These are phyloP conservation scores for Artemia sinica DNA, from an alignment of 2,888 invertebrate genomes.

Conservation along the genomic window DNA sequence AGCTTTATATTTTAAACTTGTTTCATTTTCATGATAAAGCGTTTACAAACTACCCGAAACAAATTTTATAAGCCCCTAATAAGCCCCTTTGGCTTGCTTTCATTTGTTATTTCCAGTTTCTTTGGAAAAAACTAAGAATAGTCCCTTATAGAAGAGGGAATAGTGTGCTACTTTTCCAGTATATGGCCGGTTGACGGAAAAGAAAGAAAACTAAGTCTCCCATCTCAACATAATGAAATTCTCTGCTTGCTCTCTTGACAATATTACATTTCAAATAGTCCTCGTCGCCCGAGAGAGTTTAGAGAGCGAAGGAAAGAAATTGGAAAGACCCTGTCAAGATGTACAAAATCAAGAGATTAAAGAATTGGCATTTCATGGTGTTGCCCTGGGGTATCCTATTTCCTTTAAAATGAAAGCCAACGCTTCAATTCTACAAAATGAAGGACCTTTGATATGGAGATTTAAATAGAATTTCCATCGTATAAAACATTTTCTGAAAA, in stretches of 20 bases:
- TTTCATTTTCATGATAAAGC: no score
- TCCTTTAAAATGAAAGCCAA: slow-evolving; percentile 7
- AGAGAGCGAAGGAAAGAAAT: slow-evolving; percentile 11
- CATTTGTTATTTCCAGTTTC: no score
- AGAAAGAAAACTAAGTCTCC: slow-evolving; percentile 7
- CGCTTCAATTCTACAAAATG: not conserved
- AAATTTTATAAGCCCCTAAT: no score
- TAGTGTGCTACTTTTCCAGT: no score
- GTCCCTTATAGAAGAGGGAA: no score
- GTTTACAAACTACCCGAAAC: no score
- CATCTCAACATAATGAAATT: slow-evolving; percentile 13
- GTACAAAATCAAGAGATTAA: not conserved
- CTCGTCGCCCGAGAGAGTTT: slow-evolving; percentile 6
- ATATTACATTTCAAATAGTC: slow-evolving; percentile 11
- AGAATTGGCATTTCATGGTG: slow-evolving; percentile 13
- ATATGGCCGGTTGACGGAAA: not conserved
- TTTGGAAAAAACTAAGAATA: no score
- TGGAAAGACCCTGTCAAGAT: slow-evolving; percentile 13
- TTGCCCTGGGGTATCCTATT: slow-evolving; percentile 11
- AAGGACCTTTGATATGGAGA: slow-evolving; percentile 14
- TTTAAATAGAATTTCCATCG: not conserved
- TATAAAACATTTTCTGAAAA: no score
- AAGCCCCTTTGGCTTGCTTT: no score
- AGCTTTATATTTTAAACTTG: no score
- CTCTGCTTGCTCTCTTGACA: slow-evolving; percentile 6